Evolutionary conservation across 64 coral and sea anemone species (phyloP).

Genomic region (Astreopora myriophthalma): DNA sequence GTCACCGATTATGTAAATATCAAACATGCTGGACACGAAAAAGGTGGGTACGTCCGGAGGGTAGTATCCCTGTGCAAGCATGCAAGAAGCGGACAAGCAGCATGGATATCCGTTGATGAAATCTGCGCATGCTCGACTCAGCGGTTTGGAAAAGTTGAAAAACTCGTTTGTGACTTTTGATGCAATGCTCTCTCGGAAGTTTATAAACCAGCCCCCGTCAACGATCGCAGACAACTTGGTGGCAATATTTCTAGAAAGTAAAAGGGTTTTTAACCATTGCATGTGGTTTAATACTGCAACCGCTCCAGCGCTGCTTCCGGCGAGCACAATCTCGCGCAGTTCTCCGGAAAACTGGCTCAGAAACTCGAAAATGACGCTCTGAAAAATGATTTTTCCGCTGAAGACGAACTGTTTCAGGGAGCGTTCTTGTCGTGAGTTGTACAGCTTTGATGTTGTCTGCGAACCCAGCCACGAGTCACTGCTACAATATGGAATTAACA

Average conservation of each 20-base stretch:
- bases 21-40: slow-evolving; percentile 13
- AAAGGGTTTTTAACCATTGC: neutral
- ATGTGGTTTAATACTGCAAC: neutral
- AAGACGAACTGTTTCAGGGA: neutral
- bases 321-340: neutral
- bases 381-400: slow-evolving; percentile 43
- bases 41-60: neutral
- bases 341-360: neutral
- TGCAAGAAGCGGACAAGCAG: neutral
- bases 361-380: slow-evolving; percentile 20
- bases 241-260: neutral
- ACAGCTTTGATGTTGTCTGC: neutral
- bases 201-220: slow-evolving; percentile 26
- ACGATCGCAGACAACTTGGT: slow-evolving; percentile 1
- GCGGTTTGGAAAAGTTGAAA: neutral
- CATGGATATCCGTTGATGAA: neutral
- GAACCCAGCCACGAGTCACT: slow-evolving; percentile 12
- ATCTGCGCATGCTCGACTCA: slow-evolving; percentile 16
- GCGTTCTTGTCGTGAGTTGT: neutral
- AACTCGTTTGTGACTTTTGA: neutral
- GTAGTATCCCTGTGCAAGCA: slow-evolving; percentile 28
- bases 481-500: slow-evolving; percentile 13
- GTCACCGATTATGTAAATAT: slow-evolving; percentile 27
- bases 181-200: slow-evolving; percentile 13
- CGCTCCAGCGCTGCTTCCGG: slow-evolving; percentile 8